Base-by-base conservation (phyloP, 2,113 vertebrate genomes). In the Leptodactylus fuscus region DNA sequence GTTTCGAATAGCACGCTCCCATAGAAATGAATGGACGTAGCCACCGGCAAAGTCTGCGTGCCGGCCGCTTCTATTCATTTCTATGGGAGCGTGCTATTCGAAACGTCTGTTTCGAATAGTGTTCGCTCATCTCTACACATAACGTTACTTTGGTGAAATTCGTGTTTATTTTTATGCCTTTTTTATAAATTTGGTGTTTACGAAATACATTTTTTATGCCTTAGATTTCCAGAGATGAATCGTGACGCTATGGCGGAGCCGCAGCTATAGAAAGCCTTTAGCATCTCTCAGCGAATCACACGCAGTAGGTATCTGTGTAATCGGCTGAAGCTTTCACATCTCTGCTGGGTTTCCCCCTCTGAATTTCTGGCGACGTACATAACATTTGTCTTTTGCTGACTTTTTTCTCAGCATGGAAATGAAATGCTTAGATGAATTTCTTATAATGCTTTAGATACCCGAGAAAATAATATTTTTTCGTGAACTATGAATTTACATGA, bases 231-330 rank as follows among this genome's bases (percentile, higher is more conserved):
- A 55, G 22, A 55, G 22, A 53, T 20, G 18, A 53, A 20, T 3
- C 0, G 2, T 55, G 3, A n/a, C 3, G 8, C 1, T n/a, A n/a
- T 24, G 6, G 20, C 6, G 3, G 4, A 48, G 46, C 2, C 0
- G 46, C 46, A 51, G 15, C 49, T 20, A 5, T 51, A 4, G 15
- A 15, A 16, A 51, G 49, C 46, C 46, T 48, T 48, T 27, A 24
- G 58, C 24, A 9, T 62, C n/a, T 29, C 41, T 41, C 5, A 62
- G 10, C 3, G 12, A 34, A 32, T 13, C 24, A 16, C 12, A 0
- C 29, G 2, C 62, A 6, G 62, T 18, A 34, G 29, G 62, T 18
- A 7, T 34, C 62, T 2, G 62, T 16, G 27, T 32, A 32, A 67
- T 16, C 62, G 29, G 62, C 4, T 15, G 58, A 29, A 29, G 58